These are phyloP conservation scores for Sebastes cheni DNA, from an alignment of 2,797 vertebrate species.

Conservation along the genomic window DNA sequence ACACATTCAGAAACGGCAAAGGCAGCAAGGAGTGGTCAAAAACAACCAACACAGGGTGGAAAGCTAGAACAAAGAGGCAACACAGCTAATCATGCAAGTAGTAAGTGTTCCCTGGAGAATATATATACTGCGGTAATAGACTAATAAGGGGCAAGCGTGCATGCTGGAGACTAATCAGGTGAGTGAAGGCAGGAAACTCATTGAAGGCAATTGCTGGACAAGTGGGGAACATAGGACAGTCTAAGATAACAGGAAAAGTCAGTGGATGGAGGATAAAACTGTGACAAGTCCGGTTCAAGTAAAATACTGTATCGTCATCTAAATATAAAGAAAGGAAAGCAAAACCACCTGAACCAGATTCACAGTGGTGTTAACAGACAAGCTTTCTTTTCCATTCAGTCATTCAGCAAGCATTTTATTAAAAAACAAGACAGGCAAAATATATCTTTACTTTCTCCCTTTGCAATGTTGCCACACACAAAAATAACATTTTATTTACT, in stretches of 20 bases:
- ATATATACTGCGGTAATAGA: not conserved
- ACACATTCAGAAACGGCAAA: not conserved
- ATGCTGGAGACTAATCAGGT: not conserved
- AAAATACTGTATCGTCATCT: not conserved
- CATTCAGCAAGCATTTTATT: not conserved
- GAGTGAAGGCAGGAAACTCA: not conserved
- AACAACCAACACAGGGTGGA: not conserved
- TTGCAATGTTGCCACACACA: not conserved
- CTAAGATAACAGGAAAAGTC: not conserved
- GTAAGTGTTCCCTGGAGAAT: not conserved
- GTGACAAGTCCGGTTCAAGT: not conserved
- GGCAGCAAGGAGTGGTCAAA: not conserved
- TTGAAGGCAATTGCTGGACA: not conserved
- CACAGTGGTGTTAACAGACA: not conserved
- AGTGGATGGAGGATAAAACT: not conserved
- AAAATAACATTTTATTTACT: not conserved
- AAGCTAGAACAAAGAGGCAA: not conserved
- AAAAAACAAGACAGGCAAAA: not conserved
- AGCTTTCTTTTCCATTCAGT: not conserved
- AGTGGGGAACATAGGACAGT: not conserved
- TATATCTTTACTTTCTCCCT: not conserved
- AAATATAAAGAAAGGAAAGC: not conserved
- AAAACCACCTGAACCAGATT: not conserved
- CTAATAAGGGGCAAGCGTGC: constrained; percentile 16
- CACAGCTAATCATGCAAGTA: constrained; percentile 3